Base-by-base conservation (phyloP, 1,140 invertebrate genomes). In the Zaprionus capensis region DNA sequence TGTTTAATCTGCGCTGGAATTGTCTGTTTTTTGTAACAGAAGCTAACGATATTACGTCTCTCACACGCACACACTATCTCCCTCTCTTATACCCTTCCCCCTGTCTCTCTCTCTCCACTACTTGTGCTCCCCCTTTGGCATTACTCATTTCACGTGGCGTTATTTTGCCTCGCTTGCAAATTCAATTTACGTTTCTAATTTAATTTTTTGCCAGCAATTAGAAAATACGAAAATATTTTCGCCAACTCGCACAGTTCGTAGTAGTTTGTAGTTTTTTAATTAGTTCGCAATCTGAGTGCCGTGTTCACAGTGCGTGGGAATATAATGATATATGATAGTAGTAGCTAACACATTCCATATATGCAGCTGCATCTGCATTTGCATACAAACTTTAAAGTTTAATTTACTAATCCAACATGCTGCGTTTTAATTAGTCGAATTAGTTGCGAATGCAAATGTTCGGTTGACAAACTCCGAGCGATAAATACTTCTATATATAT, bases 121-220 rank as follows among this genome's bases (percentile, higher is more conserved):
- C 56, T 38, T 28, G 26, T 28, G 26, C 17, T 31, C 1, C 31
- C 24, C n/a, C 26, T 41, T 44, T 71, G 80, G 64, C 73, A 88
- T 87, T 90, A 87, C 69, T 88, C 85, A 88, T 84, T 84, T 81
- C 57, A 72, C 71, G 68, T 64, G 73, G 73, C 83, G 80, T 68
- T 78, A 81, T 87, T 87, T 71, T 69, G 84, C 78, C 76, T 75
- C 71, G 81, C 73, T 69, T 78, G 78, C 84, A 76, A 88, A 87
- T 88, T 88, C 84, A 78, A 87, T 87, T 83, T 88, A 75, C 78
- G 56, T 83, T 88, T 83, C 84, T 84, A 88, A 88, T 88, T 88
- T 81, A 56, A 71, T 81, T 84, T 84, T 70, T 73, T 71, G 79
- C 38, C 73, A 59, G 57, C 66, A 83, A 78, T 80, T 73, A 70